These are phyloP conservation scores for Etheostoma perlongum DNA, from an alignment of 2,797 vertebrate species.

Conservation along the genomic window DNA sequence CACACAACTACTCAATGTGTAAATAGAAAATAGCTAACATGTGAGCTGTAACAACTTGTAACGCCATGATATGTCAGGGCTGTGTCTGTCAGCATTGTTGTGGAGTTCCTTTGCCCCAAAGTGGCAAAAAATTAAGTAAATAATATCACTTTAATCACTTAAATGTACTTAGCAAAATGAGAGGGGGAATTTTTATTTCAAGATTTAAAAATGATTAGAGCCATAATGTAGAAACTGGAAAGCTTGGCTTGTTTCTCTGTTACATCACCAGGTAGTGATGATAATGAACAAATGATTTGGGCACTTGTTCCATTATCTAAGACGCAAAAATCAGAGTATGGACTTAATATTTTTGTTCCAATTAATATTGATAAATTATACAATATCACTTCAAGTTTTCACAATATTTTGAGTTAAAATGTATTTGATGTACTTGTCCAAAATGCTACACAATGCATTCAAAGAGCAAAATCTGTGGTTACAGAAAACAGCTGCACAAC, in stretches of 20 bases:
- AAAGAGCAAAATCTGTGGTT: background rate
- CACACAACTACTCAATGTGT: background rate
- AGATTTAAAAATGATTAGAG: background rate
- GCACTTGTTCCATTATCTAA: background rate
- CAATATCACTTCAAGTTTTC: background rate
- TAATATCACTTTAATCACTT: background rate
- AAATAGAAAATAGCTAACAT: background rate
- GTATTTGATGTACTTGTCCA: background rate
- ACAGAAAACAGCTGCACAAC: constrained; percentile 18
- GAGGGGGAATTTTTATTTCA: background rate
- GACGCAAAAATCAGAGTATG: background rate
- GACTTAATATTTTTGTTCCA: background rate
- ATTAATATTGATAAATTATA: background rate
- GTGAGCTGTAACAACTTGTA: background rate
- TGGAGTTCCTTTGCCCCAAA: background rate
- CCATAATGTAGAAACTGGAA: background rate
- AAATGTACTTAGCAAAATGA: background rate
- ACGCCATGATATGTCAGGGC: background rate
- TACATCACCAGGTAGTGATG: background rate
- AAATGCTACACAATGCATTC: background rate
- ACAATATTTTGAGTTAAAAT: background rate
- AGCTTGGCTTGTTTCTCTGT: background rate
- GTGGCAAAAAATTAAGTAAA: background rate
- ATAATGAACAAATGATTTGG: background rate
- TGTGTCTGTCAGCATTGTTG: constrained; percentile 1